Base-by-base conservation (phyloP, 2,797 vertebrate species). In the Pseudotriccus pelzelni region DNA sequence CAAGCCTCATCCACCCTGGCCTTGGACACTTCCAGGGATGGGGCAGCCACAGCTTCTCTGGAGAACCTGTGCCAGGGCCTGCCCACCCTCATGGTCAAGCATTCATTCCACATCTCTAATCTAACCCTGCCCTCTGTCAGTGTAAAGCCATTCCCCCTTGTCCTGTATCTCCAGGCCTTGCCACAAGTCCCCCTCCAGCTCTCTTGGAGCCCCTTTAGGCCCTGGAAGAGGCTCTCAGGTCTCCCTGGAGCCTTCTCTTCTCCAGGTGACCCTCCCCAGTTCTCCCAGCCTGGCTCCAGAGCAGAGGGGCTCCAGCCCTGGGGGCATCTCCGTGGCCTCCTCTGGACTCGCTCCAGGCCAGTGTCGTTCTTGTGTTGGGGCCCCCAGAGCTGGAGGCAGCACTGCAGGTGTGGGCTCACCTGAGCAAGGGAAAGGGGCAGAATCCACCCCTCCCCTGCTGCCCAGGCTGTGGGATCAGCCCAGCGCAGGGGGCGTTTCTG, bases 31-130 rank as follows among this genome's bases (percentile, higher is more conserved):
- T n/a, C n/a, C n/a, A n/a, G n/a, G n/a, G n/a, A n/a, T n/a, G n/a
- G n/a, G n/a, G n/a, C n/a, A n/a, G n/a, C n/a, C n/a, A n/a, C n/a
- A n/a, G n/a, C n/a, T n/a, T n/a, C n/a, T n/a, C n/a, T n/a, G n/a
- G n/a, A n/a, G n/a, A n/a, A n/a, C n/a, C n/a, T n/a, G n/a, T n/a
- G n/a, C n/a, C n/a, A n/a, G n/a, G n/a, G 36, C 44, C 25, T 49
- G 0, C 0, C 19, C 36, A 34, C 8, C n/a, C 72, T 52, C 37
- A 8, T 18, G 32, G 24, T 2, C 1, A 44, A 6, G 2, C 50
- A n/a, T 59, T 76, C 5, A 20, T 85, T 23, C n/a, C n/a, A 6
- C 23, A 68, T 20, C 10, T 52, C 23, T 28, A 20, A 52, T 49
- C 22, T 3, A 14, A 1, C 14, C 14, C 73, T 50, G 23, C 10